phyloP scores from a whole-genome alignment of 1,140 invertebrate species.

The Lycorma delicatula region DNA sequence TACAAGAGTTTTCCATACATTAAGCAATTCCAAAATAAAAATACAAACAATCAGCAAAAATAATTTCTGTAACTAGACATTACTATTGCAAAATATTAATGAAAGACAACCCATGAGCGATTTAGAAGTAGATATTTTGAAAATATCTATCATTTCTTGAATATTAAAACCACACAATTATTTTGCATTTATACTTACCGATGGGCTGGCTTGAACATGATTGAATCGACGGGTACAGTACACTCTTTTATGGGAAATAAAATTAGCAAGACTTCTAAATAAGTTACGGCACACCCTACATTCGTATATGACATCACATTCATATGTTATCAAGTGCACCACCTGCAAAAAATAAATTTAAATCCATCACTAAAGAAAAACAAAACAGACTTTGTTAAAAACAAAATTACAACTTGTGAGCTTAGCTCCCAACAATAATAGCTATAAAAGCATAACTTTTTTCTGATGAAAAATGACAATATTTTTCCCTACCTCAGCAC shows the following conservation, averaged over 20 bases:
- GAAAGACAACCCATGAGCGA: no score
- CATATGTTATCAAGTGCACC: slow-evolving; percentile 55
- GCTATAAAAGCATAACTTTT: background rate
- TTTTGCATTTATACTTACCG: background rate
- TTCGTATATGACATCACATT: slow-evolving; percentile 78
- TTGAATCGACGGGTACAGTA: slow-evolving; percentile 50
- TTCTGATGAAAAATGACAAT: background rate
- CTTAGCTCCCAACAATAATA: background rate
- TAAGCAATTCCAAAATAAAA: no score
- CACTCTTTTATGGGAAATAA: slow-evolving; percentile 71
- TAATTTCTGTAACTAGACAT: no score
- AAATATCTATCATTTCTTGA: no score
- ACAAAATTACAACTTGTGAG: background rate
- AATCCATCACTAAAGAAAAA: no score
- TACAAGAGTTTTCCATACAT: no score
- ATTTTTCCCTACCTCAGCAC: no score
- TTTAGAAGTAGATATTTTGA: no score
- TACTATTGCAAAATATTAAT: no score
- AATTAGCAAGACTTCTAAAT: slow-evolving; percentile 73
- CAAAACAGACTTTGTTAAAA: no score
- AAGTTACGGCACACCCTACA: slow-evolving; percentile 76
- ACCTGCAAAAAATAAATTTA: slow-evolving; percentile 45
- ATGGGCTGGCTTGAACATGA: background rate
- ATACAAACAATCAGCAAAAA: no score
- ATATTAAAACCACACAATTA: no score